Evolutionary conservation across 2,113 vertebrate genomes (phyloP).

Genomic region (Rynchops niger): DNA sequence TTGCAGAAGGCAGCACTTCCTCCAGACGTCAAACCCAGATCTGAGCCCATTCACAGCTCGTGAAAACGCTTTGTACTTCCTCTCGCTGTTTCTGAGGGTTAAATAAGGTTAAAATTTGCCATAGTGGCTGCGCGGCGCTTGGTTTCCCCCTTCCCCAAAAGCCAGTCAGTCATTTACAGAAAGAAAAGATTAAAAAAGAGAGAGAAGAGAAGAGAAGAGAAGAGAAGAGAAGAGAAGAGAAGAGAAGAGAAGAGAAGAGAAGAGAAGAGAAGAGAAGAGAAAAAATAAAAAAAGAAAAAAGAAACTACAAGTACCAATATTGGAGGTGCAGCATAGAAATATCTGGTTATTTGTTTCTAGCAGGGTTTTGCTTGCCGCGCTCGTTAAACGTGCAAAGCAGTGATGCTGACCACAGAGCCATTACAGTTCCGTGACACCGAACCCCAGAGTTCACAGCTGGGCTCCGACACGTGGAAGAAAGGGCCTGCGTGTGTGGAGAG

Average conservation of each 20-base stretch:
- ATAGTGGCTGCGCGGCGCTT: background rate
- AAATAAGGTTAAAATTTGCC: slow-evolving; percentile 41
- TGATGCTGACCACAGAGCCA: slow-evolving; percentile 17
- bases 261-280: too few relatives aligned
- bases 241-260: background rate
- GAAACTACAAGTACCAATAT: background rate
- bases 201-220: background rate
- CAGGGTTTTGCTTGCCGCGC: background rate
- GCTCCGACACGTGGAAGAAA: background rate
- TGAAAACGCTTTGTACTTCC: slow-evolving; percentile 58
- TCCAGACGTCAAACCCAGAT: slow-evolving; percentile 32
- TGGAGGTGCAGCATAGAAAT: background rate
- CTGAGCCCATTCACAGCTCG: slow-evolving; percentile 46
- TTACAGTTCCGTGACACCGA: background rate
- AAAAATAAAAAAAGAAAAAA: background rate
- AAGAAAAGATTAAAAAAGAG: background rate
- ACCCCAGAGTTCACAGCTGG: background rate
- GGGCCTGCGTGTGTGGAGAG: background rate
- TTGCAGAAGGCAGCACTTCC: slow-evolving; percentile 28
- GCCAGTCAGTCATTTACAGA: background rate
- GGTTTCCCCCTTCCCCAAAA: slow-evolving; percentile 6
- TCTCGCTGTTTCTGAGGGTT: slow-evolving; percentile 33
- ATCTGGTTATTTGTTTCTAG: background rate
- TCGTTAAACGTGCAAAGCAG: background rate
- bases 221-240: background rate